These are phyloP conservation scores for Emys orbicularis DNA, from an alignment of 2,797 vertebrate species.

Conservation along the genomic window DNA sequence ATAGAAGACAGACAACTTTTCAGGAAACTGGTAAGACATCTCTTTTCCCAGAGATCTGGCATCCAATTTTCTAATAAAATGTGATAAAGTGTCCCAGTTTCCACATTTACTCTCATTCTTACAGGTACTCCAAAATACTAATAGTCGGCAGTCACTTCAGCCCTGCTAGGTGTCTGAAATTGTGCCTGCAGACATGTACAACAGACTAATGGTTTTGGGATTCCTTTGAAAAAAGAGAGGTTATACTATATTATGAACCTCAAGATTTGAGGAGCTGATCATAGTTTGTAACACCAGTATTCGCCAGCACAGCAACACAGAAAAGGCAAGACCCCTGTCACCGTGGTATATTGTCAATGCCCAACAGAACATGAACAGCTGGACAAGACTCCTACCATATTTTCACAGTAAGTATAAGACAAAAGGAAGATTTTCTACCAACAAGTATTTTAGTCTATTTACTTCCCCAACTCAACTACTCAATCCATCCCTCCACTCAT, in stretches of 20 bases:
- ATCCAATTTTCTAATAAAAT: not conserved
- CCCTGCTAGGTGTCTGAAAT: not conserved
- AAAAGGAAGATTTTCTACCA: not conserved
- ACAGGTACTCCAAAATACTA: not conserved
- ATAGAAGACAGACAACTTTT: not conserved
- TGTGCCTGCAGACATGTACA: not conserved
- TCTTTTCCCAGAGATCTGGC: not conserved
- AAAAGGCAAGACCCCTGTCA: not conserved
- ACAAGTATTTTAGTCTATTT: not conserved
- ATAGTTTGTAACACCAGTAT: not conserved
- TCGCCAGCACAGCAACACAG: not conserved
- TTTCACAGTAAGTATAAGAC: not conserved
- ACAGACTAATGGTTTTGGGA: not conserved
- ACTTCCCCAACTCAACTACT: not conserved
- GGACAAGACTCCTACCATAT: not conserved
- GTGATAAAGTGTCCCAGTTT: not conserved
- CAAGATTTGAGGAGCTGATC: not conserved
- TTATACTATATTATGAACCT: not conserved
- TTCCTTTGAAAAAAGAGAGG: not conserved
- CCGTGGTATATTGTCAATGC: not conserved
- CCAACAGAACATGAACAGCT: not conserved
- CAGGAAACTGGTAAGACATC: not conserved
- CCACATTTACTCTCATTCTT: not conserved
- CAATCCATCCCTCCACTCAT: not conserved
- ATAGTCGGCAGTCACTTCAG: not conserved